Evolutionary conservation across 30 jellyfish, hydroid and myxozoan genomes (phyloP), one percentile per base, ranked within the genome.

Genomic region (Aurelia sp.): DNA sequence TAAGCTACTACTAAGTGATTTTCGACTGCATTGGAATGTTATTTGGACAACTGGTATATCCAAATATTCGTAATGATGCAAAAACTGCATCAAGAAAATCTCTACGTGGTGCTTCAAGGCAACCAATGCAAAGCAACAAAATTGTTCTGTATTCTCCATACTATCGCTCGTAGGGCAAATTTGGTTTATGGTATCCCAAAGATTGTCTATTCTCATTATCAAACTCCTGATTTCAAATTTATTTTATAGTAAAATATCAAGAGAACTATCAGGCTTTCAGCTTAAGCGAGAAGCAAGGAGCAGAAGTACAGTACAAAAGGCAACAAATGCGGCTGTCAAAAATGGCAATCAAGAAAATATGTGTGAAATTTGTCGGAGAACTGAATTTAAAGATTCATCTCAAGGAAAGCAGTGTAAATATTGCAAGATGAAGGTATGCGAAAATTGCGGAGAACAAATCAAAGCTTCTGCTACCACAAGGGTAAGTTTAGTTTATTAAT

Each of bases 321-420:
- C 5, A 11, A 30, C 17, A 18, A 58, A 58, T 7, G 30, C 55
- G 13, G 44, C 71, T 20, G 55, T 44, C 16, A 4, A 44, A 44
- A 44, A 44, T 44, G 13, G 13, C 15, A 63, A 58, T n/a, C 80
- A 53, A n/a, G 81, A 76, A 13, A 84, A 76, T 55, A 58, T 85
- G 21, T 91, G 98, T 63, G 98, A 91, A 64, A 84, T 91, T 48
- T 91, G 98, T 73, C 96, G 87, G 67, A 76, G 91, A 65, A 85
- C 82, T 65, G 88, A 79, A 33, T 66, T 86, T 17, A 86, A 85
- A 31, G 91, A 77, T 24, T 6, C 55, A 9, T 47, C 74, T n/a
- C 76, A 63, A 31, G 86, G 86, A 13, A 85, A 91, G 40, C 67
- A 72, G 48, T 91, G 98, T 64, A 85, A 79, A 76, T 91, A 74